A percentile compares a stretch with the other conserved stretches of the same genome.
Evolutionary conservation across 2,113 vertebrate genomes (phyloP).

Genomic region (Donacobius atricapilla): DNA sequence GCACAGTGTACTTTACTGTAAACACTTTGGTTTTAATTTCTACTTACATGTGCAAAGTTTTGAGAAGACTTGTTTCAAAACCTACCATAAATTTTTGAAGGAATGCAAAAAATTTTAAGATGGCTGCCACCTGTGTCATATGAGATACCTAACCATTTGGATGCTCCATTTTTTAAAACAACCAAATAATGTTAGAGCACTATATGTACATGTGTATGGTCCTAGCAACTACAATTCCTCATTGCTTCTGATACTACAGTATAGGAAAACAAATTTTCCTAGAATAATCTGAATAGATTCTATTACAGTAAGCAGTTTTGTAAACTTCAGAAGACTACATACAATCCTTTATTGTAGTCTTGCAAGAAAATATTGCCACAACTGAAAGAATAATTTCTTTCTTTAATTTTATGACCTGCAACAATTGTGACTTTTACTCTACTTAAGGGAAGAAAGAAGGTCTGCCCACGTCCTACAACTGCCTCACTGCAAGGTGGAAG

Average conservation of each 20-base stretch:
- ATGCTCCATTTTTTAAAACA: not conserved
- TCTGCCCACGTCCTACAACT: not conserved
- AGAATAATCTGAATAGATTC: not conserved
- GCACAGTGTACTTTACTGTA: not conserved
- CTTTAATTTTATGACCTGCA: not conserved
- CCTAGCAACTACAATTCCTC: not conserved
- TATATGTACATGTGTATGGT: not conserved
- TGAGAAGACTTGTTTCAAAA: not conserved
- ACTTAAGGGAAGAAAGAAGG: not conserved
- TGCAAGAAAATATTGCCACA: not conserved
- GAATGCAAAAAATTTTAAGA: not conserved
- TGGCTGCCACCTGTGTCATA: not conserved
- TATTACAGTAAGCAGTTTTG: not conserved
- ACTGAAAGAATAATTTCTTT: not conserved
- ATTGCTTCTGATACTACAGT: not conserved
- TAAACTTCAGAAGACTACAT: not conserved
- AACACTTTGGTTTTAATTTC: not conserved
- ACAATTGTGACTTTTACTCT: not conserved
- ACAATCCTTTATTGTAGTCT: not conserved
- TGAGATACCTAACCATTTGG: not conserved
- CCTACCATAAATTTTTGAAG: not conserved
- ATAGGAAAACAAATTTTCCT: not conserved
- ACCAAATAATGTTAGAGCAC: not conserved
- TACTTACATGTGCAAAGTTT: not conserved
- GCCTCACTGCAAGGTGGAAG: not conserved